Base-by-base conservation (phyloP, 1,140 invertebrate genomes). In the Drosophila simulans region DNA sequence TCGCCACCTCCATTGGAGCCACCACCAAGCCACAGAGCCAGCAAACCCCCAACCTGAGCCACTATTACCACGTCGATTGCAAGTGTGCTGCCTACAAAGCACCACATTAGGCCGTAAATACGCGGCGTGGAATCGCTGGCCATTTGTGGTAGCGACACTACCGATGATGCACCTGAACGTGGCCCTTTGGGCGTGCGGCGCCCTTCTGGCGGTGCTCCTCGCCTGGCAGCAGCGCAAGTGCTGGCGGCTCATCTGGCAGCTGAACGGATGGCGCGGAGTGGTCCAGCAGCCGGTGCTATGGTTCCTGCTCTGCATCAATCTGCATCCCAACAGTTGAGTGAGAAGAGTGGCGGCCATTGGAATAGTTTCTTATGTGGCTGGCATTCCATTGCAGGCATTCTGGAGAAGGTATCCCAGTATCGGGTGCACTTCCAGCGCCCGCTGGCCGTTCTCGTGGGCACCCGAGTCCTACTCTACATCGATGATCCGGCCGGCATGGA, bases 211-310 rank as follows among this genome's bases (percentile, higher is more conserved):
- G 8, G 42, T 84, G 31, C 73, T 89, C 11, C 69, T 89, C n/a
- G 77, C 77, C 43, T 90, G 73, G 69, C 84, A 89, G 59, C 90
- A 91, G 53, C 77, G 90, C 17, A 91, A 91, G 40, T 90, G 80
- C 45, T 91, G 90, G 90, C 83, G 80, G 20, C 86, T 91, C 71
- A 89, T 91, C 40, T 91, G 91, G 91, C 90, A 91, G 51, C 62
- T 91, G 12, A 91, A 90, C 35, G 91, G 91, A 1, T 91, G 83
- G 86, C 66, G 80, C 57, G 91, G 91, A n/a, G 62, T 91, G 48
- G 43, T 75, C 13, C 90, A 91, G 17, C 91, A 91, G 54, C 91
- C 91, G 0, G 13, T 91, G 5, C 65, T 91, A 20, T 91, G 90
- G 90, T 49, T 91, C 5, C 65, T 91, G 5, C 62, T 91, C 43